A percentile compares a stretch with the other conserved stretches of the same genome.
These are phyloP conservation scores for Brachionus angularis DNA, from an alignment of 1,140 invertebrate genomes.

Conservation along the genomic window DNA sequence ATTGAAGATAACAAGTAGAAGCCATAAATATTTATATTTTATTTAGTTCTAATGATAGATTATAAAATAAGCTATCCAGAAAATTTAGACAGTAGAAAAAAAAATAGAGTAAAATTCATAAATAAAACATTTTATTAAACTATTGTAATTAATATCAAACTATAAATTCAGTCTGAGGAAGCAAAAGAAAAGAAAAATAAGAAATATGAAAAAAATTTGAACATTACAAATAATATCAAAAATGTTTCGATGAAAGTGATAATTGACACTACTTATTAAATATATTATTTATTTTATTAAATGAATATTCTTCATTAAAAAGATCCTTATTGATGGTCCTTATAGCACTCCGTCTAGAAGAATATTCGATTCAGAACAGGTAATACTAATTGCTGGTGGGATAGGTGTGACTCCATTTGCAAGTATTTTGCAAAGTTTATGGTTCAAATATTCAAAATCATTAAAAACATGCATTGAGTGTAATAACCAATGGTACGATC, in stretches of 20 bases:
- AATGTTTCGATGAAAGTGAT: slow-evolving; percentile 32
- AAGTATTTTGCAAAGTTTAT: slow-evolving; percentile 87
- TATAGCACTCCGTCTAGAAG: slow-evolving; percentile 89
- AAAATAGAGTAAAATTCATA: too few relatives aligned
- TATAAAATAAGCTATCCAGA: not conserved
- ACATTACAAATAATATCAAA: slow-evolving; percentile 23
- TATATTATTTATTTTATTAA: too few relatives aligned
- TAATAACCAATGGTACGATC: slow-evolving; percentile 72
- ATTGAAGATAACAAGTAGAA: not conserved
- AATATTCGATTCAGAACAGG: slow-evolving; percentile 87
- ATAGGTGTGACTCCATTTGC: slow-evolving; percentile 97
- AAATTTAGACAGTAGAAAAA: too few relatives aligned
- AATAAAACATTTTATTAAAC: not conserved
- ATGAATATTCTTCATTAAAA: not conserved
- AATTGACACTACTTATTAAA: not conserved
- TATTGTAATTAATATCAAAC: too few relatives aligned
- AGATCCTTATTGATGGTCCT: slow-evolving; percentile 87
- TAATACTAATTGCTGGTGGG: slow-evolving; percentile 82
- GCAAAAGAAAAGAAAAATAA: not conserved
- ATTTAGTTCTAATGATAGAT: slow-evolving; percentile 16
- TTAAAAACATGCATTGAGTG: slow-evolving; percentile 71
- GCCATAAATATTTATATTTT: not conserved
- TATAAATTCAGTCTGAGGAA: too few relatives aligned
- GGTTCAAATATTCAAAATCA: slow-evolving; percentile 78
- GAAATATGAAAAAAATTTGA: slow-evolving; percentile 20